A percentile compares a stretch with the other conserved stretches of the same genome.
Evolutionary conservation across 2,888 invertebrate species (phyloP).

Genomic region (Eucriotettix oculatus): DNA sequence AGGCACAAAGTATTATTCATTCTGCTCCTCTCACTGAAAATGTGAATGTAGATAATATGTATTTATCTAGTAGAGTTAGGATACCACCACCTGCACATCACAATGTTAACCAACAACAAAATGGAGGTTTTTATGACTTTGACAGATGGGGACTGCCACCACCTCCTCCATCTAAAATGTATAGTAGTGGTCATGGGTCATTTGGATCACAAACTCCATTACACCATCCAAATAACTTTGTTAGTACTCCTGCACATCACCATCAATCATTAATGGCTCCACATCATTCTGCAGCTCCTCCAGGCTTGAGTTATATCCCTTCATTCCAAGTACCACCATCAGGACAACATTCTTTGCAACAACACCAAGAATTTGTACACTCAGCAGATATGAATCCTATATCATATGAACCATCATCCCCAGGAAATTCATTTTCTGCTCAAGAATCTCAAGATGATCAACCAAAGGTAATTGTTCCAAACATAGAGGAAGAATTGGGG

Average conservation of each 20-base stretch:
- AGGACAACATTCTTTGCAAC: constrained; percentile 39
- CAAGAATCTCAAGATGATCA: constrained; percentile 35
- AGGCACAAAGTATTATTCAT: constrained; percentile 16
- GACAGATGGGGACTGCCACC: constrained; percentile 65
- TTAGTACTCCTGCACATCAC: constrained; percentile 32
- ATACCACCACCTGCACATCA: constrained; percentile 59
- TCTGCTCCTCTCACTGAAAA: constrained; percentile 20
- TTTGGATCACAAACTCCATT: constrained; percentile 39
- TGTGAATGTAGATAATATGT: constrained; percentile 22
- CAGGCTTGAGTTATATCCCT: constrained; percentile 42
- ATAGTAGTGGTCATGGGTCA: constrained; percentile 37
- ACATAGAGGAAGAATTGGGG: constrained; percentile 75
- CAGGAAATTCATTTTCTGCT: constrained; percentile 5
- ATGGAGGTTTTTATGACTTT: constrained; percentile 61
- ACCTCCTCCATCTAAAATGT: constrained; percentile 46
- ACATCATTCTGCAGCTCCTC: constrained; percentile 42
- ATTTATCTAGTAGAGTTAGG: constrained; percentile 31
- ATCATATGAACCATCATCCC: constrained; percentile 39
- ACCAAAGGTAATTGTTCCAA: constrained; percentile 73
- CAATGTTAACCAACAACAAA: constrained; percentile 37
- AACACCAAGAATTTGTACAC: constrained; percentile 47
- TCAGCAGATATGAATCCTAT: constrained; percentile 43
- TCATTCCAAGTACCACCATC: constrained; percentile 47
- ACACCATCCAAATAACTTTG: constrained; percentile 32
- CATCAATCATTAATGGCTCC: constrained; percentile 49